Evolutionary conservation across 2,113 vertebrate genomes (phyloP).

Genomic region (Oenanthe melanoleuca): DNA sequence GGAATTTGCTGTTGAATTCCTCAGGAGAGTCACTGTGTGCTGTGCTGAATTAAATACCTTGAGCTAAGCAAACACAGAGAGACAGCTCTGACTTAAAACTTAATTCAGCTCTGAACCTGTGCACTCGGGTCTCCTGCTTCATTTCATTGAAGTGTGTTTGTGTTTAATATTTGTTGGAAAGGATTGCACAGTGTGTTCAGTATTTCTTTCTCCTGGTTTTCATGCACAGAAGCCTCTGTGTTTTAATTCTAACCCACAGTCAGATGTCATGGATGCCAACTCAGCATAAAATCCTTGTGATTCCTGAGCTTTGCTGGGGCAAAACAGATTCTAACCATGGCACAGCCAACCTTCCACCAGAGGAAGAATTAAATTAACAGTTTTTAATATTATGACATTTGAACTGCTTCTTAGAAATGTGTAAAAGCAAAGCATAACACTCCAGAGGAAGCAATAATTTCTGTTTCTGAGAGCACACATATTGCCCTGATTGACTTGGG

Average conservation of each 20-base stretch:
- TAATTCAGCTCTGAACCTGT: constrained; percentile 22
- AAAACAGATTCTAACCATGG: not conserved
- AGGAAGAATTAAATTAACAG: not conserved
- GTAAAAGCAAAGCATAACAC: not conserved
- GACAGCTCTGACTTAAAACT: not conserved
- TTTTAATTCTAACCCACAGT: not conserved
- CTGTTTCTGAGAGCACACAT: not conserved
- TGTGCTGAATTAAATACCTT: constrained; percentile 29
- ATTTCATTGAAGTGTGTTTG: not conserved
- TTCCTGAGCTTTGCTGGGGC: not conserved
- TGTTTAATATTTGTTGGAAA: not conserved
- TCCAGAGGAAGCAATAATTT: not conserved
- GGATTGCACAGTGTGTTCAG: not conserved
- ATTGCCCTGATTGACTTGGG: not conserved
- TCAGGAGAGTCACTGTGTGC: not conserved
- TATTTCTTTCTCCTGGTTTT: not conserved
- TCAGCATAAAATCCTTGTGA: not conserved
- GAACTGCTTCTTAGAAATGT: not conserved
- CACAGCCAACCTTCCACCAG: not conserved
- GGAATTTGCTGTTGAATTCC: not conserved
- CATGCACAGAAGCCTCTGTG: not conserved
- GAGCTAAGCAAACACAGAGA: constrained; percentile 4
- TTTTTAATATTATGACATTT: not conserved
- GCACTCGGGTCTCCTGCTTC: not conserved
- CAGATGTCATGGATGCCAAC: not conserved